These are phyloP conservation scores for Eudyptes chrysolophus DNA, from an alignment of 2,113 vertebrate genomes.

Conservation along the genomic window DNA sequence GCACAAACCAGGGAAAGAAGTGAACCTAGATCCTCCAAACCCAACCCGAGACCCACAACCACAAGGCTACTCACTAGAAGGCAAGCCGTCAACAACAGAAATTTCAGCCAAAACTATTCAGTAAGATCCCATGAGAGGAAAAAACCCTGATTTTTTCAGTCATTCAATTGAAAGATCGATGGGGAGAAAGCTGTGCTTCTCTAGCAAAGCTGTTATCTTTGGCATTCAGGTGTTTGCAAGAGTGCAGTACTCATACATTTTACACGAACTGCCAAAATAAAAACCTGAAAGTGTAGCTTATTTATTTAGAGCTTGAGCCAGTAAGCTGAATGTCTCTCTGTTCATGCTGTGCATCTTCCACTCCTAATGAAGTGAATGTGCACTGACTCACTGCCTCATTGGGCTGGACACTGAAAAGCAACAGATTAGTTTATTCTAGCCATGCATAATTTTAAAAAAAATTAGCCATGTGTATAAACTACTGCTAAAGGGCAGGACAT, in stretches of 20 bases:
- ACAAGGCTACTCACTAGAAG: not conserved
- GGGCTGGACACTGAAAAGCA: not conserved
- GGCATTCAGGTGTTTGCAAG: not conserved
- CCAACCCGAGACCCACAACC: not conserved
- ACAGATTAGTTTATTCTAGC: not conserved
- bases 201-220: not conserved
- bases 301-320: not conserved
- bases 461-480: not conserved
- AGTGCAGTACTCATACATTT: not conserved
- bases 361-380: not conserved
- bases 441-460: not conserved
- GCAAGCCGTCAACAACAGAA: not conserved
- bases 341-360: not conserved
- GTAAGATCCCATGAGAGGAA: fast-evolving
- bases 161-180: not conserved
- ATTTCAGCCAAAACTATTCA: not conserved
- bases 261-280: not conserved
- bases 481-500: not conserved
- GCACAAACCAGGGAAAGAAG: not conserved
- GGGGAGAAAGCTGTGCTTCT: not conserved
- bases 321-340: not conserved
- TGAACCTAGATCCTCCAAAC: not conserved
- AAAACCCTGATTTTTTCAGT: not conserved
- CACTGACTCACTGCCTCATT: not conserved
- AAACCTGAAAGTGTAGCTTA: not conserved